These are phyloP conservation scores for Pangasius krempfi DNA, from an alignment of 2,797 vertebrate species.

Conservation along the genomic window DNA sequence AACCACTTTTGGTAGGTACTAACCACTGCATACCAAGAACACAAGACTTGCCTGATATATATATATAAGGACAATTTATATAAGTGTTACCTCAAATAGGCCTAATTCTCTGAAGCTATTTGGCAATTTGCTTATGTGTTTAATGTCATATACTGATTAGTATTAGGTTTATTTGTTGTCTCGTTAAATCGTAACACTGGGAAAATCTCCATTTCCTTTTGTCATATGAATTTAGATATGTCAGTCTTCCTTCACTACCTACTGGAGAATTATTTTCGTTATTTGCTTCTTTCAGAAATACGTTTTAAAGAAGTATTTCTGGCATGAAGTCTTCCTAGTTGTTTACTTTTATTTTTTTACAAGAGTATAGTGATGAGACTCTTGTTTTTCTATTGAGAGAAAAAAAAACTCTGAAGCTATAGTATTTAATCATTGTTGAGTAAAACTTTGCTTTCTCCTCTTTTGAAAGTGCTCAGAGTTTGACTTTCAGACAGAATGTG, in stretches of 20 bases:
- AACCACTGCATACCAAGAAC: too few relatives aligned
- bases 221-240: neutral
- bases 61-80: neutral
- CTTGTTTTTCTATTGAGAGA: neutral
- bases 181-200: neutral
- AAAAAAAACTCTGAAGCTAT: neutral
- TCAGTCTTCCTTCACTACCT: too few relatives aligned
- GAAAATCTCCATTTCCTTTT: neutral
- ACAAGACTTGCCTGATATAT: too few relatives aligned
- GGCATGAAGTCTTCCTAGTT: neutral
- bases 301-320: neutral
- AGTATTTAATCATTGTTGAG: constrained; percentile 56
- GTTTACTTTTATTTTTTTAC: neutral
- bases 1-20: too few relatives aligned
- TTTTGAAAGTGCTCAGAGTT: constrained; percentile 37
- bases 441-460: constrained; percentile 40
- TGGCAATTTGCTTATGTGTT: neutral
- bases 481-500: constrained; percentile 57
- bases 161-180: neutral
- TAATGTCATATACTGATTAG: neutral
- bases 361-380: neutral
- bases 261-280: neutral
- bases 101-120: neutral
- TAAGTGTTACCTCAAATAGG: neutral
- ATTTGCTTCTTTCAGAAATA: neutral